Percentiles rank a stretch among this genome's conserved stretches.
Conservation (phyloP, 2,113 vertebrate species). For the Nothocercus nigrocapillus region DNA sequence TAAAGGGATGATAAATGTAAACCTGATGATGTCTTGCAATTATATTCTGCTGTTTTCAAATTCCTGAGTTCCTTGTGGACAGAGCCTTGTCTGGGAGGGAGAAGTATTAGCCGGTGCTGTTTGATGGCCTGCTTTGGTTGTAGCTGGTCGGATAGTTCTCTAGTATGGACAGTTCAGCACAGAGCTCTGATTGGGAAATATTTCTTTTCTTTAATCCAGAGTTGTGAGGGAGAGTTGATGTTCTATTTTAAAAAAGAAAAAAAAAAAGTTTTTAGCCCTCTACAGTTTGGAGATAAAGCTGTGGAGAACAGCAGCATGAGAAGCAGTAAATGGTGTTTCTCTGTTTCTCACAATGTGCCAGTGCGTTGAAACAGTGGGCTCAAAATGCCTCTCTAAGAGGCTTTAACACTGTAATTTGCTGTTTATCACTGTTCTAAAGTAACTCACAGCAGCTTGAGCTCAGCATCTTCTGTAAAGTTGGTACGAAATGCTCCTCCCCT, state of each 20-base stretch:
- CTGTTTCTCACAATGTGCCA: background rate
- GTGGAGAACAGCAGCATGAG: background rate
- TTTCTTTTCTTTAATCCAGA: background rate
- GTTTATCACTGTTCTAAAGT: background rate
- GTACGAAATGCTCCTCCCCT: background rate
- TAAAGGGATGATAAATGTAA: background rate
- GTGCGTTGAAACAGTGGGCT: background rate
- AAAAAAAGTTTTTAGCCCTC: background rate
- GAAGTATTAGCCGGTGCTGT: rapidly evolving
- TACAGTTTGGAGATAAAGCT: background rate
- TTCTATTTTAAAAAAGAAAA: background rate
- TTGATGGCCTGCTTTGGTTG: rapidly evolving
- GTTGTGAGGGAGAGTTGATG: background rate
- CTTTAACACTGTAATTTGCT: background rate
- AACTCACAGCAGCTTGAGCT: background rate
- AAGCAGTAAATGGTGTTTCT: background rate
- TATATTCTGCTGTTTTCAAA: background rate
- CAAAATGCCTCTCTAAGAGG: background rate
- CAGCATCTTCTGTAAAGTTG: background rate
- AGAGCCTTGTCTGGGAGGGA: background rate
- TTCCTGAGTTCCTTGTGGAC: background rate
- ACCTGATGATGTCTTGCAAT: background rate
- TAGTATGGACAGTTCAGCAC: too few relatives aligned
- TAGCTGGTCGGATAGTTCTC: background rate
- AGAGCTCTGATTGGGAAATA: background rate